Conservation (phyloP, 2,797 vertebrate genomes). For the Channallabes apus region DNA sequence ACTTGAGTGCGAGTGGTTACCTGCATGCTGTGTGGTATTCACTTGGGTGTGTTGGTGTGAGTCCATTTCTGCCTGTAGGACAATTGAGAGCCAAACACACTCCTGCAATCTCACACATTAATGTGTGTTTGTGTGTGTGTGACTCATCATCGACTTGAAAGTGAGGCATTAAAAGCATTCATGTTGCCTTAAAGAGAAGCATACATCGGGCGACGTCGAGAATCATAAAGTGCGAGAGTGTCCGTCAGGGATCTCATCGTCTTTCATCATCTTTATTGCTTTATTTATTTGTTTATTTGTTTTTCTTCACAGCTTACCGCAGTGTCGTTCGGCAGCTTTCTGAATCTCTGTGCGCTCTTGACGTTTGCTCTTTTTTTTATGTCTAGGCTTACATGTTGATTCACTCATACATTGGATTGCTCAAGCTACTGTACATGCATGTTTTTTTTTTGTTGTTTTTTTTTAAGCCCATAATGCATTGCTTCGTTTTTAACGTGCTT, state of each 20-base stretch:
- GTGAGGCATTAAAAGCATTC: neutral
- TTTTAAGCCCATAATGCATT: slow-evolving; percentile 62
- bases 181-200: neutral
- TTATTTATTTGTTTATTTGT: neutral
- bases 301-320: slow-evolving; percentile 2
- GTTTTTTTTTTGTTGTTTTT: no score
- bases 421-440: slow-evolving; percentile 39
- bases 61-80: slow-evolving; percentile 61
- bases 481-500: slow-evolving; percentile 86
- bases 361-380: slow-evolving; percentile 39
- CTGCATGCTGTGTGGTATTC: slow-evolving; percentile 75
- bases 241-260: slow-evolving; percentile 37
- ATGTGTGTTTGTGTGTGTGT: slow-evolving; percentile 43
- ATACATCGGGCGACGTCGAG: slow-evolving; percentile 1
- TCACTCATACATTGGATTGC: slow-evolving; percentile 45
- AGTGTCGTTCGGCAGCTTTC: slow-evolving; percentile 35
- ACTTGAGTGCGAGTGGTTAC: slow-evolving; percentile 38
- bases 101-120: slow-evolving; percentile 27
- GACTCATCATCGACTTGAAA: slow-evolving; percentile 13
- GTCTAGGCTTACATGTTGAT: slow-evolving; percentile 44
- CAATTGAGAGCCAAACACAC: slow-evolving; percentile 39
- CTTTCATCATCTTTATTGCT: slow-evolving; percentile 7
- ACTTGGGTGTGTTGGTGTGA: slow-evolving; percentile 66
- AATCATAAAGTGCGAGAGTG: slow-evolving; percentile 9
- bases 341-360: slow-evolving; percentile 45